Evolutionary conservation across 2,888 invertebrate genomes (phyloP), one percentile per base, ranked within the genome.

Genomic region (Candidula unifasciata): DNA sequence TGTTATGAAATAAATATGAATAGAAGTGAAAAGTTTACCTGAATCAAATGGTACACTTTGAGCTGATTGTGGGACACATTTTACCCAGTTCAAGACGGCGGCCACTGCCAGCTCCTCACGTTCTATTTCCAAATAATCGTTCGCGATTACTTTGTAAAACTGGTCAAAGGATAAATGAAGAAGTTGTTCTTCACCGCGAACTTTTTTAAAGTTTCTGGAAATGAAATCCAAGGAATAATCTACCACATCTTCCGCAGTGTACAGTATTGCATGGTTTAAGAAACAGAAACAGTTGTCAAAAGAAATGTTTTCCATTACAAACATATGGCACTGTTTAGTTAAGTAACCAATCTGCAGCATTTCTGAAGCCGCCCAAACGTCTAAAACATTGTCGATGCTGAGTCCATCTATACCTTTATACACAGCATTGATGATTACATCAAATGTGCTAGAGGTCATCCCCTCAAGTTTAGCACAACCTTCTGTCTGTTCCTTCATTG

Each of bases 281-380:
- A 52, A 16, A 21, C 24, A 24, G 27, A 79, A 27, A n/a, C 79
- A 66, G 44, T 79, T 64, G n/a, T 79, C 37, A 3, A n/a, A 21
- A 27, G 64, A 64, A 8, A 66, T 8, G 44, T 66, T 79, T 13
- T 79, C 37, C 5, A 66, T 66, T n/a, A 60, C 64, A 37, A 64
- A 79, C 10, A 27, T 24, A 13, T 79, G 66, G 27, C 79, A 79
- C 16, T 64, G 37, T 8, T 8, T 44, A 24, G 27, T 37, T 27
- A 79, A 33, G n/a, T 66, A 79, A 1, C 27, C 30, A 21, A 79
- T 79, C 66, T 79, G 79, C 27, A 79, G 79, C 18, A 44, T 66
- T n/a, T n/a, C 33, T 8, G 79, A n/a, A n/a, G 79, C 79, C 8
- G 60, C 10, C 79, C 79, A 79, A 18, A 79, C 27, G 30, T 64